Evolutionary conservation across 2,797 vertebrate genomes (phyloP).

Genomic region (Harpagifer antarcticus): DNA sequence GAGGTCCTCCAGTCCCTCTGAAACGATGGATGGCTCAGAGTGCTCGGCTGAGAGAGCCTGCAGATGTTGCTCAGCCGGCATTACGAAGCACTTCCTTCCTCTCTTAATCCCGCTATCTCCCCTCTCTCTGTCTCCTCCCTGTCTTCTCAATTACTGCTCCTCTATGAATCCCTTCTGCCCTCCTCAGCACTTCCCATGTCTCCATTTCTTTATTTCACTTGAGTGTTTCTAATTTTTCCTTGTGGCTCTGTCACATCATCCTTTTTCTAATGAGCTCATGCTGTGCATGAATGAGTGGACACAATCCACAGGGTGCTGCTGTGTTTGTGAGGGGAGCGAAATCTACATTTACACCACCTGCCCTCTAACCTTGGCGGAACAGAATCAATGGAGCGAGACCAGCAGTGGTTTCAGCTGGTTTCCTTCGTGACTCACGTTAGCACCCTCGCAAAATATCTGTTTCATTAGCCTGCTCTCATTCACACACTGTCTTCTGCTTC

Average conservation of each 20-base stretch:
- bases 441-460: slow-evolving; percentile 35
- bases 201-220: slow-evolving; percentile 37
- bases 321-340: slow-evolving; percentile 19
- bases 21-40: slow-evolving; percentile 65
- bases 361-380: slow-evolving; percentile 49
- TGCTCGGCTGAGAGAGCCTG: slow-evolving; percentile 57
- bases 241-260: slow-evolving; percentile 28
- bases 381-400: slow-evolving; percentile 47
- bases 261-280: slow-evolving; percentile 47
- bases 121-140: slow-evolving; percentile 55
- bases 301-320: slow-evolving; percentile 27
- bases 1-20: slow-evolving; percentile 51
- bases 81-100: slow-evolving; percentile 54
- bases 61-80: slow-evolving; percentile 61
- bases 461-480: slow-evolving; percentile 43
- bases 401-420: slow-evolving; percentile 53
- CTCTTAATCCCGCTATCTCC: slow-evolving; percentile 69
- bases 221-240: slow-evolving; percentile 47
- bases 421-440: slow-evolving; percentile 38
- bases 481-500: slow-evolving; percentile 16
- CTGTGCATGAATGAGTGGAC: slow-evolving; percentile 37
- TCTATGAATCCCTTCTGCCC: slow-evolving; percentile 50
- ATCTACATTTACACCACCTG: slow-evolving; percentile 50
- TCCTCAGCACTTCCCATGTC: slow-evolving; percentile 25
- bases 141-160: slow-evolving; percentile 69